Evolutionary conservation across 2,888 invertebrate genomes (phyloP).

Genomic region (Serripes groenlandicus): DNA sequence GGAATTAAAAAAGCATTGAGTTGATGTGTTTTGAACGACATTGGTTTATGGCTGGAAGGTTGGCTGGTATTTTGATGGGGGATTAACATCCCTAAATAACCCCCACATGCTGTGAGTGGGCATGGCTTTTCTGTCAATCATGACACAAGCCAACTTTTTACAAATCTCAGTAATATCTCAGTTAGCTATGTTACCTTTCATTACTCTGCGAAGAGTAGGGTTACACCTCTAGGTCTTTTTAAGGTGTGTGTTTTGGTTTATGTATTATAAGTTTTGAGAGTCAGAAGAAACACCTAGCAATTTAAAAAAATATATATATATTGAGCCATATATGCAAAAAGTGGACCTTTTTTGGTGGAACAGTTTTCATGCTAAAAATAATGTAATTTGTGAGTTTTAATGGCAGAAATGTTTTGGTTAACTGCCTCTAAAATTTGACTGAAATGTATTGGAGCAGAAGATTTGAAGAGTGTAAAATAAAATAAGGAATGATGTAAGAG

Average conservation of each 20-base stretch:
- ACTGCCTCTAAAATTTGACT: not conserved
- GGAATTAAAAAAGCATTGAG: slow-evolving; percentile 35
- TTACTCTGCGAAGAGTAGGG: too few species aligned
- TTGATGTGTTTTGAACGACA: slow-evolving; percentile 29
- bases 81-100: slow-evolving; percentile 10
- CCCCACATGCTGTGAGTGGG: slow-evolving; percentile 21
- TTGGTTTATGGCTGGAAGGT: slow-evolving; percentile 21
- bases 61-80: slow-evolving; percentile 23
- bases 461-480: too few species aligned
- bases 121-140: not conserved
- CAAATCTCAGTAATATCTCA: too few species aligned
- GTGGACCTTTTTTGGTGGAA: too few species aligned
- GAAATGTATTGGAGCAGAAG: not conserved
- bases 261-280: too few species aligned
- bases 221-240: too few species aligned
- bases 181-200: not conserved
- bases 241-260: too few species aligned
- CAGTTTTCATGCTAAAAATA: not conserved
- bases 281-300: too few species aligned
- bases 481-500: too few species aligned
- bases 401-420: not conserved
- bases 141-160: too few species aligned
- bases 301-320: too few species aligned
- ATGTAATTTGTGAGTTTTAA: not conserved
- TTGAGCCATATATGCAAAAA: too few species aligned